phyloP scores from a whole-genome alignment of 2,113 vertebrate species.

The Tiliqua scincoides region DNA sequence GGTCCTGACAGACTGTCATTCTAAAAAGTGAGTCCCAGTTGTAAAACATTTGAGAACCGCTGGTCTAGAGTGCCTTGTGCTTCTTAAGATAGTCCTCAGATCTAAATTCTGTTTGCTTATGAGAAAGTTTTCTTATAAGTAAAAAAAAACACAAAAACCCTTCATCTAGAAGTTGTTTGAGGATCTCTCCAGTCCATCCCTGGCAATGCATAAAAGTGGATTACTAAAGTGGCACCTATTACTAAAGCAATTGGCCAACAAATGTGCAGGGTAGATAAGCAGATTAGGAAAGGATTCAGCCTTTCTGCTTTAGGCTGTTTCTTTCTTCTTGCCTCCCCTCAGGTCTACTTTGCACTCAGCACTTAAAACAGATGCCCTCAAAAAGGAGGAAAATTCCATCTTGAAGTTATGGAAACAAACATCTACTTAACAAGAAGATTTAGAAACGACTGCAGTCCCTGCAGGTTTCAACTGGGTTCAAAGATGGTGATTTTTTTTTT shows the following conservation, averaged over 20 bases:
- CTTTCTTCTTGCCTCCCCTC: slow-evolving; percentile 12
- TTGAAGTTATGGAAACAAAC: slow-evolving; percentile 17
- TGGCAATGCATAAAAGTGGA: slow-evolving; percentile 34
- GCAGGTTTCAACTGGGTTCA: slow-evolving; percentile 37
- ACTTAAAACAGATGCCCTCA: slow-evolving; percentile 24
- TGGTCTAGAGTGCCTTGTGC: not conserved
- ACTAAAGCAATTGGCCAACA: slow-evolving; percentile 46
- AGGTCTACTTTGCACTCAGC: slow-evolving; percentile 1
- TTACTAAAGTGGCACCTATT: slow-evolving; percentile 43
- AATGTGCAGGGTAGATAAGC: slow-evolving; percentile 39
- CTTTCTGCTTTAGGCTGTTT: slow-evolving; percentile 25
- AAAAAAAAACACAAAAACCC: not conserved
- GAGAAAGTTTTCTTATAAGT: not conserved
- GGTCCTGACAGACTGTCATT: too few species aligned
- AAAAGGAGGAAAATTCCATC: not conserved
- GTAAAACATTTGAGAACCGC: too few species aligned
- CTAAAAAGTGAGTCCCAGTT: too few species aligned
- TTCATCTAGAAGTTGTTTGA: slow-evolving; percentile 1
- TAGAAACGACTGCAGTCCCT: slow-evolving; percentile 1
- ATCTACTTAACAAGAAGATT: slow-evolving; percentile 8
- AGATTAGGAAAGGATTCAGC: slow-evolving; percentile 42
- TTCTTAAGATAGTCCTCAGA: not conserved
- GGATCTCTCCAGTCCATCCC: slow-evolving; percentile 31
- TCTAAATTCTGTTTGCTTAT: slow-evolving; percentile 5
- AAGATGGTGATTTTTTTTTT: not conserved